A percentile compares a stretch with the other conserved stretches of the same genome.
phyloP scores from a whole-genome alignment of 2,113 vertebrate species.

The Glaucomys volans region DNA sequence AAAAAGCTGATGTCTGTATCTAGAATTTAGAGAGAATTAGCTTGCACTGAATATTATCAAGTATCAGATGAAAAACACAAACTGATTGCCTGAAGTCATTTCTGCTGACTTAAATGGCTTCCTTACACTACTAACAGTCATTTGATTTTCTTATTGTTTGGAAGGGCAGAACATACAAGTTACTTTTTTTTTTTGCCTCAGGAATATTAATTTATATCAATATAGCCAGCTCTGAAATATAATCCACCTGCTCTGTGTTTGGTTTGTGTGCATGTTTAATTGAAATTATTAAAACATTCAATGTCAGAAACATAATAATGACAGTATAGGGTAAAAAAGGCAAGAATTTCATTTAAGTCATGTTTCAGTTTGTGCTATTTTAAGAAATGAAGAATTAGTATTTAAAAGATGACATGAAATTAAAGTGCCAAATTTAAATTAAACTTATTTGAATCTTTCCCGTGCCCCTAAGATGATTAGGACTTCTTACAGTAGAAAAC shows the following conservation, averaged over 20 bases:
- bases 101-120: conserved; percentile 9
- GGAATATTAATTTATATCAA: conserved; percentile 30
- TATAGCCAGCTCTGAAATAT: not conserved
- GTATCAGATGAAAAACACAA: conserved; percentile 17
- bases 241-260: not conserved
- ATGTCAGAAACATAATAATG: not conserved
- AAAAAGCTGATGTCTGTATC: conserved; percentile 14
- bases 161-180: conserved; percentile 9
- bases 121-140: not conserved
- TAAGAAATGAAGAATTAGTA: conserved; percentile 10
- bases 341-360: conserved; percentile 28
- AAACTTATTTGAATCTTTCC: conserved; percentile 2
- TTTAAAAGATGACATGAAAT: conserved; percentile 21
- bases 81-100: not conserved
- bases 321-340: not conserved
- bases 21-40: conserved; percentile 48
- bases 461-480: not conserved
- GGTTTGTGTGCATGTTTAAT: not conserved
- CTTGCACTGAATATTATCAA: not conserved
- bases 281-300: not conserved
- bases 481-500: conserved; percentile 6
- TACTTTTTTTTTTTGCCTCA: not conserved
- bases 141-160: not conserved
- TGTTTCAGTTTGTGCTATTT: conserved; percentile 32
- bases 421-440: conserved; percentile 32